These are phyloP conservation scores for Stenopsyche tienmushanensis DNA, from an alignment of 1,140 invertebrate species.

Conservation along the genomic window DNA sequence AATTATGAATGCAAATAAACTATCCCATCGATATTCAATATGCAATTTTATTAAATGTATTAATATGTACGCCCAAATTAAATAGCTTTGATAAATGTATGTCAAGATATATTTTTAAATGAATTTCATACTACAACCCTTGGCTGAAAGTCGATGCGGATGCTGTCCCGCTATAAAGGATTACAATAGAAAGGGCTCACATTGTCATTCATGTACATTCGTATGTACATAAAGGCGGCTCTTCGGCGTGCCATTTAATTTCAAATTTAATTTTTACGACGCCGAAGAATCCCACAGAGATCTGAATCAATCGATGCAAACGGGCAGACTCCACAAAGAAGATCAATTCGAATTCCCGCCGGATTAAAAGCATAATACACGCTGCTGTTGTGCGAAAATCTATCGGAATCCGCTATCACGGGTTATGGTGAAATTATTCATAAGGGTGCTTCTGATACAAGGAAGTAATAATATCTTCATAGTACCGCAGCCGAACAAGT, in stretches of 20 bases:
- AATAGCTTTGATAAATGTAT: too few species aligned
- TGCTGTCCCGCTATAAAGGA: slow-evolving; percentile 18
- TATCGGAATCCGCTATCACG: slow-evolving; percentile 39
- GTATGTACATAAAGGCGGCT: slow-evolving; percentile 1
- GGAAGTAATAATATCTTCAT: slow-evolving; percentile 30
- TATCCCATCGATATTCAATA: too few species aligned
- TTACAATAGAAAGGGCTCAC: slow-evolving; percentile 23
- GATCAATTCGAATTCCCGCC: background rate
- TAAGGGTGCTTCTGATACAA: slow-evolving; percentile 33
- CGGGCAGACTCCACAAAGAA: too few species aligned
- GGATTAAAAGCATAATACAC: slow-evolving; percentile 6
- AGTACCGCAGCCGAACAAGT: background rate
- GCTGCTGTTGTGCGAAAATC: slow-evolving; percentile 27
- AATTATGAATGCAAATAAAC: too few species aligned
- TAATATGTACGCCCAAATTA: too few species aligned
- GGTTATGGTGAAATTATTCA: slow-evolving; percentile 42
- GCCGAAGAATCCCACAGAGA: too few species aligned
- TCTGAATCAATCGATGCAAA: too few species aligned
- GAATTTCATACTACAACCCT: slow-evolving; percentile 10
- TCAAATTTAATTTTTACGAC: too few species aligned
- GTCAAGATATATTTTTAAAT: too few species aligned
- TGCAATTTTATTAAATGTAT: too few species aligned
- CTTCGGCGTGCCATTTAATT: too few species aligned
- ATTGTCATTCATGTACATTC: slow-evolving; percentile 9
- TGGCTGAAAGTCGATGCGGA: background rate